Evolutionary conservation across 2,113 vertebrate species (phyloP).

Genomic region (Zeus faber): DNA sequence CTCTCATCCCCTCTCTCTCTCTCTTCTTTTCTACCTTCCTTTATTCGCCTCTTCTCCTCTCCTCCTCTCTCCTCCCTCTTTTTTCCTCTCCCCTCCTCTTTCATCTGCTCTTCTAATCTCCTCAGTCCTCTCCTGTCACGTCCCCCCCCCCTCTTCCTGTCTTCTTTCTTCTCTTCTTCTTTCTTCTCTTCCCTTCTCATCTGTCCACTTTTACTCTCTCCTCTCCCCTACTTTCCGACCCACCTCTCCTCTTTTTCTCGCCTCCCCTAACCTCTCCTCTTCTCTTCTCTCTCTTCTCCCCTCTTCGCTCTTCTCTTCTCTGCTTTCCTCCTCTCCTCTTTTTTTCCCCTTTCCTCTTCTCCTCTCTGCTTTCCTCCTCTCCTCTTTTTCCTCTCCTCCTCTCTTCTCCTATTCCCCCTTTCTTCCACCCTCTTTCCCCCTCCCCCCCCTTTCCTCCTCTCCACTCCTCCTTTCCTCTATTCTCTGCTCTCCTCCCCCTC

Average conservation of each 20-base stretch:
- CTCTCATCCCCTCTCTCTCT: neutral
- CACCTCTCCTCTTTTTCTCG: too few species aligned
- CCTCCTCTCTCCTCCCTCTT: neutral
- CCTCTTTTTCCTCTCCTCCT: slow-evolving; percentile 39
- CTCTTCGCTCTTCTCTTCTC: neutral
- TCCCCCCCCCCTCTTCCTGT: neutral
- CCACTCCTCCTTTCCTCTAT: too few species aligned
- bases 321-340: slow-evolving; percentile 49
- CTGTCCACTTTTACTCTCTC: neutral
- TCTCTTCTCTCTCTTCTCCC: too few species aligned
- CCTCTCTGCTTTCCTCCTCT: neutral
- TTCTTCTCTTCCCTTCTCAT: neutral
- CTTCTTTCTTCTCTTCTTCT: too few species aligned
- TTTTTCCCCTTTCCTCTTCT: slow-evolving; percentile 61
- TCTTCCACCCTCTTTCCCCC: neutral
- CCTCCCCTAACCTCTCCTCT: too few species aligned
- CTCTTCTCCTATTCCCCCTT: neutral
- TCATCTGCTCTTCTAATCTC: too few species aligned
- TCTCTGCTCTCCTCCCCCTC: too few species aligned
- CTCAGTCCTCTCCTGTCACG: neutral
- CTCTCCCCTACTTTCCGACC: too few species aligned
- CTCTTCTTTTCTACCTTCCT: slow-evolving; percentile 72
- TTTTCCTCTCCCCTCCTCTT: slow-evolving; percentile 37
- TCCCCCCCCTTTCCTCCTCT: too few species aligned
- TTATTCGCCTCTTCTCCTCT: neutral